Conservation (phyloP, 2,113 vertebrate species). For the Crocuta crocuta region DNA sequence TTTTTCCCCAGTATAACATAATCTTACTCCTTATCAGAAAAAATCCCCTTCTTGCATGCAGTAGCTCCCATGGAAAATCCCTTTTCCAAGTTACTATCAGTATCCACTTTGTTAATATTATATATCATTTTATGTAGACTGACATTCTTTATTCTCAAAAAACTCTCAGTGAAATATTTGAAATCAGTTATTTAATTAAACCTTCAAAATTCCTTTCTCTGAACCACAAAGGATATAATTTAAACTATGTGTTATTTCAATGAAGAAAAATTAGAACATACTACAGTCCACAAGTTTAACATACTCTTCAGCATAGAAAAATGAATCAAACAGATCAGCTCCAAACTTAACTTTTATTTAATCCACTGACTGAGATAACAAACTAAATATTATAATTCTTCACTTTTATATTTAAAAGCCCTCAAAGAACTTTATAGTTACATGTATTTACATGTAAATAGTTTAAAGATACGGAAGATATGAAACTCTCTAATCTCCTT, state of each 20-base stretch:
- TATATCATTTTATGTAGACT: not conserved
- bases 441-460: not conserved
- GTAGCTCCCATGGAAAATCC: not conserved
- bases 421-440: not conserved
- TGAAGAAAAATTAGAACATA: not conserved
- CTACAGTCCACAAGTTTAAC: not conserved
- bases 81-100: not conserved
- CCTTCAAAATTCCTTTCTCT: constrained; percentile 23
- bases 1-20: not conserved
- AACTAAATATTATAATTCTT: not conserved
- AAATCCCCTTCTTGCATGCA: not conserved
- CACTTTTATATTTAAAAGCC: not conserved
- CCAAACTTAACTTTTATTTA: constrained; percentile 20
- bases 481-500: not conserved
- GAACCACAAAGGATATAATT: not conserved
- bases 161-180: not conserved
- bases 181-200: constrained; percentile 31
- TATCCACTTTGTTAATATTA: constrained; percentile 1
- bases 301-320: not conserved
- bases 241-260: constrained; percentile 10
- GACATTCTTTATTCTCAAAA: constrained; percentile 39
- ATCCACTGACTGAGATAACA: not conserved
- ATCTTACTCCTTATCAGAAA: constrained; percentile 16
- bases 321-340: constrained; percentile 9
- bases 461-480: constrained; percentile 12